Evolutionary conservation across 2,113 vertebrate genomes (phyloP).

Genomic region (Eira barbara): DNA sequence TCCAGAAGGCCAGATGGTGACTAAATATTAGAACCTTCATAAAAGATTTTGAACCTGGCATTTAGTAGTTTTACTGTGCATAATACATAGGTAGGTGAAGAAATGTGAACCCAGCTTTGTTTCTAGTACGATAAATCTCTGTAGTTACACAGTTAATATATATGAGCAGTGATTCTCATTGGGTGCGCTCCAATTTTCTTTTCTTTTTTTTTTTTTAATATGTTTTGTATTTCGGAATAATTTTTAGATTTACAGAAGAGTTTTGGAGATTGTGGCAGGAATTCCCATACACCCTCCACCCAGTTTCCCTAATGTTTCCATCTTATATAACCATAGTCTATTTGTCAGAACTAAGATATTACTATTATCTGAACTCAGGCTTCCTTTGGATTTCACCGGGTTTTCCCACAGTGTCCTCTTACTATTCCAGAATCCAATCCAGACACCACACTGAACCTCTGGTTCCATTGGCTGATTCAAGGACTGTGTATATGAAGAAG

Average conservation of each 20-base stretch:
- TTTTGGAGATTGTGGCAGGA: background rate
- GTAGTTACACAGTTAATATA: background rate
- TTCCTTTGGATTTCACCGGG: background rate
- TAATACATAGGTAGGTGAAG: background rate
- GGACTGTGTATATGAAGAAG: accelerated
- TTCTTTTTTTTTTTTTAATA: background rate
- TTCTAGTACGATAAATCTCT: background rate
- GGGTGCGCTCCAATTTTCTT: background rate
- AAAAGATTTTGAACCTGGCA: background rate
- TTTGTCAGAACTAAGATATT: background rate
- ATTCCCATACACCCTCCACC: background rate
- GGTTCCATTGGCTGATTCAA: background rate
- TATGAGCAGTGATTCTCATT: background rate
- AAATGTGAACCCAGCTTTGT: background rate
- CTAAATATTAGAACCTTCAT: background rate
- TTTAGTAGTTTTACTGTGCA: background rate
- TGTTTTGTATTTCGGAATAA: background rate
- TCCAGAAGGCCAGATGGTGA: background rate
- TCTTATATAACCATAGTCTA: background rate
- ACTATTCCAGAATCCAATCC: background rate
- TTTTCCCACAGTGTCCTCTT: background rate
- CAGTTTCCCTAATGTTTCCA: background rate
- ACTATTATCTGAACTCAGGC: background rate
- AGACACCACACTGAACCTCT: accelerated
- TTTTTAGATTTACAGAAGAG: background rate